These are phyloP conservation scores for Aphidius colemani DNA, from an alignment of 2,888 invertebrate species.

Conservation along the genomic window DNA sequence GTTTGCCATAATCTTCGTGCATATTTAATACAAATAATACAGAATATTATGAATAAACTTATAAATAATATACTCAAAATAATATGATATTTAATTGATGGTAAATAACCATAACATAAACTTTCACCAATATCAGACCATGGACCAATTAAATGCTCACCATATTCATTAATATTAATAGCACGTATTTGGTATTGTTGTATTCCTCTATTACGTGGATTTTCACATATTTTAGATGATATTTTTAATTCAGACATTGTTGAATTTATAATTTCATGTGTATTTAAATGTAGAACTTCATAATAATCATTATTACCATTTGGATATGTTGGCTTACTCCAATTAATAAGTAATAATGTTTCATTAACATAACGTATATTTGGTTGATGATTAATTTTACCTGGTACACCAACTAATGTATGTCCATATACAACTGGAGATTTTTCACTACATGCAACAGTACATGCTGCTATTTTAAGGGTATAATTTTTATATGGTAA, in stretches of 20 bases:
- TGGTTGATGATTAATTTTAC: conserved; percentile 56
- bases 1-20: conserved; percentile 64
- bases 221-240: conserved; percentile 55
- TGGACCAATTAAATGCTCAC: conserved; percentile 52
- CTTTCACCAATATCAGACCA: conserved; percentile 59
- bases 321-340: conserved; percentile 60
- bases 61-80: conserved; percentile 38
- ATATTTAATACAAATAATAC: conserved; percentile 41
- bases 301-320: conserved; percentile 63
- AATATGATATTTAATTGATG: conserved; percentile 36
- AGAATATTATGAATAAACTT: conserved; percentile 42
- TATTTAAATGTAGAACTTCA: conserved; percentile 60
- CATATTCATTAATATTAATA: conserved; percentile 51
- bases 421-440: conserved; percentile 63
- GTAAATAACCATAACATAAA: conserved; percentile 57
- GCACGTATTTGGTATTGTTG: conserved; percentile 57
- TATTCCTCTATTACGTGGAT: conserved; percentile 45
- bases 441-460: conserved; percentile 68
- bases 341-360: conserved; percentile 60
- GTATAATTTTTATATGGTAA: conserved; percentile 71
- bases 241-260: conserved; percentile 46
- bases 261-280: conserved; percentile 47
- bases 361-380: conserved; percentile 59
- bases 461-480: conserved; percentile 75
- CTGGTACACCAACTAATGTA: conserved; percentile 69